Percentiles rank a stretch among this genome's conserved stretches.
Evolutionary conservation across 2,113 vertebrate species (phyloP).

Genomic region (Phrynocephalus versicolor): DNA sequence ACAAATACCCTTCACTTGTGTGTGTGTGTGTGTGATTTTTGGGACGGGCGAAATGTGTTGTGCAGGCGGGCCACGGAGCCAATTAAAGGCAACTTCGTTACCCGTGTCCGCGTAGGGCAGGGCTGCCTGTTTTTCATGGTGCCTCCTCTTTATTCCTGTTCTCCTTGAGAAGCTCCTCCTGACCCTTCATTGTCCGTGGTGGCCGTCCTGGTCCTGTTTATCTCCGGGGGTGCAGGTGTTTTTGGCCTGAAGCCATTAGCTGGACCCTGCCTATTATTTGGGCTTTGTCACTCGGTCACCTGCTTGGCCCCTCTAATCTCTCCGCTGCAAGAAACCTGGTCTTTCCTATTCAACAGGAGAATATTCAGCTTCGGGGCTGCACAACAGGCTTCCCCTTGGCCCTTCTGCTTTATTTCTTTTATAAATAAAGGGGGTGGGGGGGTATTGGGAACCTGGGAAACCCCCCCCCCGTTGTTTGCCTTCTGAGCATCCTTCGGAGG

Average conservation of each 20-base stretch:
- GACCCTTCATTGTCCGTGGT: slow-evolving; percentile 11
- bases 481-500: rapidly evolving
- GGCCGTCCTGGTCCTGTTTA: neutral
- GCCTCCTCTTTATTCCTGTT: neutral
- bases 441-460: too few relatives aligned
- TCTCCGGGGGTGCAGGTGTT: slow-evolving; percentile 60
- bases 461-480: rapidly evolving
- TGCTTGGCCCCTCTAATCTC: neutral
- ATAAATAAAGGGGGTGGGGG: neutral
- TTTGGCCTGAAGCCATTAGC: slow-evolving; percentile 7
- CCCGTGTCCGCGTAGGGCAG: neutral
- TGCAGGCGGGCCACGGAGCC: neutral
- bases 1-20: too few relatives aligned
- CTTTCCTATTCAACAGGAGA: neutral
- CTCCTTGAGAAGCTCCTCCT: slow-evolving; percentile 18
- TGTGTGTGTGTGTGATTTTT: too few relatives aligned
- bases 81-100: neutral
- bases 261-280: slow-evolving; percentile 17
- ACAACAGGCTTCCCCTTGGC: neutral
- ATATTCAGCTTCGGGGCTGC: slow-evolving; percentile 16
- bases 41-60: too few relatives aligned
- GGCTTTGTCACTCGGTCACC: slow-evolving; percentile 25
- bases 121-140: neutral
- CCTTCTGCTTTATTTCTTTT: neutral
- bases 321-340: slow-evolving; percentile 1